Base-by-base conservation (phyloP, 1,140 invertebrate species). In the Latrodectus geometricus region DNA sequence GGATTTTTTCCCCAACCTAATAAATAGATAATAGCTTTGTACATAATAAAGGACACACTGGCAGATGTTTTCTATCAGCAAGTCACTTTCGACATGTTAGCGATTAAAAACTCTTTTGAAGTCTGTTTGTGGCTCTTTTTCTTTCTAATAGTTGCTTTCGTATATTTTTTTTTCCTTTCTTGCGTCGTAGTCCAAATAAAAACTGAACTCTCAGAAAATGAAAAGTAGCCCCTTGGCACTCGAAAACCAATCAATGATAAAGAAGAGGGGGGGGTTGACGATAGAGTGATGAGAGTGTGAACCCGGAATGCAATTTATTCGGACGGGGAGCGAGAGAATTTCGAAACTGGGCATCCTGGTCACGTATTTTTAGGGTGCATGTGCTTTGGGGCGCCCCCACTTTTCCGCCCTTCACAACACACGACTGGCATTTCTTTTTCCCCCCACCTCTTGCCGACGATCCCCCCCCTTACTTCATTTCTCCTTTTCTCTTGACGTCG, bases 351-450 rank as follows among this genome's bases (percentile, higher is more conserved):
- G 70, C 23, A 73, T 21, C 9, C 70, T 14, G 35, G 70, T 73
- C 70, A 73, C 70, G 70, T 73, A 48, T 73, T 73, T 73, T 73
- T 49, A 73, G 70, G 54, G 70, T 73, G 70, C 70, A 21, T 49
- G 70, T 73, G 23, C 70, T 48, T 49, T 48, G 48, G 12, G 8
- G 54, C 54, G 54, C 68, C 17, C 68, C 68, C 61, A 14, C 61
- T 65, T 65, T 65, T 65, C 17, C 15, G 68, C 21, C 17, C 68
- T 70, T 21, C 20, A 21, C 68, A 35, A 35, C 35, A 11, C 35
- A 35, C 35, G 35, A 35, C 35, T 35, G 35, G 35, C 35, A 35
- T 61, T 61, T 14, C 54, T 61, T 61, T 61, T 61, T 12, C 70
- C 23, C 70, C 11, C 48, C 23, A 8, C 48, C n/a, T n/a, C 23